A percentile compares a stretch with the other conserved stretches of the same genome.
These are phyloP conservation scores for Cervus canadensis DNA, from an alignment of 2,113 vertebrate genomes.

Conservation along the genomic window DNA sequence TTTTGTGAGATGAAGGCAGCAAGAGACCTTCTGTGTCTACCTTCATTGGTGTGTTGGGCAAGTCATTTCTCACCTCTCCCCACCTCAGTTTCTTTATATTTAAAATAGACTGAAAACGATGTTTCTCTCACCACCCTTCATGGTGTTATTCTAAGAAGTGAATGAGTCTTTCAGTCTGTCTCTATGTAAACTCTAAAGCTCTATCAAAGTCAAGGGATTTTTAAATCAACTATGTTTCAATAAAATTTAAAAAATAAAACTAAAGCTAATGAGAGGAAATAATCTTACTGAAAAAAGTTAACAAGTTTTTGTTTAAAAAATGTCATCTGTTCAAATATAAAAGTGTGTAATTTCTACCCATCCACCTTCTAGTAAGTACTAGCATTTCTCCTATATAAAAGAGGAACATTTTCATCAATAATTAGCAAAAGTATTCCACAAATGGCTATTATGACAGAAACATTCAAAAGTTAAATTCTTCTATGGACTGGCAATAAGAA, in stretches of 20 bases:
- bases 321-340: not conserved
- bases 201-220: not conserved
- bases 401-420: not conserved
- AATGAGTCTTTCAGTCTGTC: not conserved
- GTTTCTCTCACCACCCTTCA: not conserved
- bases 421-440: not conserved
- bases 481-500: not conserved
- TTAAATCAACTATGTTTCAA: not conserved
- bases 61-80: not conserved
- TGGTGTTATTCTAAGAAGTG: not conserved
- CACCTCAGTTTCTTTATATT: not conserved
- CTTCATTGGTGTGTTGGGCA: not conserved
- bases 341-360: conserved; percentile 42
- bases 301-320: conserved; percentile 41
- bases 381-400: conserved; percentile 13
- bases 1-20: not conserved
- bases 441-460: not conserved
- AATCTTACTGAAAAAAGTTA: not conserved
- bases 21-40: not conserved
- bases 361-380: not conserved
- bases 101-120: not conserved
- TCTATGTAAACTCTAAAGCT: not conserved
- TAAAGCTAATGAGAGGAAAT: not conserved
- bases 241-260: not conserved
- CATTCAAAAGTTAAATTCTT: conserved; percentile 17